Base-by-base conservation (phyloP, 2,888 invertebrate species). In the Chydorus sphaericus region DNA sequence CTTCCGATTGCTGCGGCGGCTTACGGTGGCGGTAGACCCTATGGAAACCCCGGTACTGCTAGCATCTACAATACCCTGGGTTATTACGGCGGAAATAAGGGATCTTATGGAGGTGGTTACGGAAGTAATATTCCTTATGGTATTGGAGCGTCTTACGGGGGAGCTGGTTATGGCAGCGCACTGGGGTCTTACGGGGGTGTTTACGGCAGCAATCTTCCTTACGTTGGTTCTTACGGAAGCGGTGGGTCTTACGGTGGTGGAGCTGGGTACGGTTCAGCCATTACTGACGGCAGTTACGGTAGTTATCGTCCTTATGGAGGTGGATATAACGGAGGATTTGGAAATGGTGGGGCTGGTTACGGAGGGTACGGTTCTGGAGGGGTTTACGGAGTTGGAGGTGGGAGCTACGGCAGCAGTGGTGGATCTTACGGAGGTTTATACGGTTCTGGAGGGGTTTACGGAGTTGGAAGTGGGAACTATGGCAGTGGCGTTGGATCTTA, bases 11-110 rank as follows among this genome's bases (percentile, higher is more conserved):
- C 31, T 1, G 14, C 29, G 26, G 48, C 49, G n/a, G 55, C 26
- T n/a, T 55, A 48, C 33, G 55, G 55, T 4, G 31, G 20, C 30
- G 55, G 55, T 16, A 29, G 31, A 7, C 16, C 5, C 37, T 18
- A n/a, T 10, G 48, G 5, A 4, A 14, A 14, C 33, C 33, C 14
- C 8, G 33, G 33, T 14, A n/a, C n/a, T n/a, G 26, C 6, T 10
- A 14, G 26, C 4, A 20, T 3, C 10, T 4, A 18, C 3, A 20
- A 20, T 10, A 14, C 8, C 33, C 33, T 33, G 14, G 33, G 33
- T 14, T 8, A 20, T 8, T n/a, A 38, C 2, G 38, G 38, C 8
- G 38, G 38, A 38, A 7, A 18, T n/a, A 28, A 28, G 5, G 44
- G 44, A 23, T 10, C 8, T 10, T 44, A 26, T 18, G 31, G 30